These are phyloP conservation scores for Acrocephalus kingi DNA, from an alignment of 2,113 vertebrate genomes.

Conservation along the genomic window DNA sequence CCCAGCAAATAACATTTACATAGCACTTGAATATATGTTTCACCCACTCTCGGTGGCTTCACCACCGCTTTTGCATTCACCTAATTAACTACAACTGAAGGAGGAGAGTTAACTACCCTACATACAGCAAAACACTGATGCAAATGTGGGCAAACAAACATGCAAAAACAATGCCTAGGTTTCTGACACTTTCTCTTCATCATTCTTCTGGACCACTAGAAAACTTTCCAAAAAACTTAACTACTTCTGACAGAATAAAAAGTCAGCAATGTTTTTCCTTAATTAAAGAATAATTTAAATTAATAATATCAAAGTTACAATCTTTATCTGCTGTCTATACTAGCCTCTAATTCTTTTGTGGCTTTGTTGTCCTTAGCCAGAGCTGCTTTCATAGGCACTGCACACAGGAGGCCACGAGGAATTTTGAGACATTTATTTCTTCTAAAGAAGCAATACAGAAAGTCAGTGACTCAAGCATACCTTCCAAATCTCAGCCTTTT, in stretches of 20 bases:
- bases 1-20: background rate
- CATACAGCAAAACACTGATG: fast-evolving
- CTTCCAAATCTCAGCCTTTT: background rate
- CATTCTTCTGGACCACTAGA: background rate
- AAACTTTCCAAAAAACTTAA: fast-evolving
- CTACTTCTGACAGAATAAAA: background rate
- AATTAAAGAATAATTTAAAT: background rate
- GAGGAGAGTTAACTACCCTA: background rate
- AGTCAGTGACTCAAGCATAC: background rate
- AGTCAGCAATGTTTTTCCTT: background rate
- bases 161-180: background rate
- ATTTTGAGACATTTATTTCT: background rate
- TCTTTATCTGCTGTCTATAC: background rate
- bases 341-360: background rate
- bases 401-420: background rate
- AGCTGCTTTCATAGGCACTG: background rate
- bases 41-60: background rate
- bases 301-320: background rate
- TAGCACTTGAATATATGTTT: background rate
- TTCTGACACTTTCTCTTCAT: background rate
- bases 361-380: background rate
- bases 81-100: background rate
- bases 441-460: background rate
- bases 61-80: background rate
- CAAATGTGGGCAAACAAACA: background rate